Evolutionary conservation across 2,113 vertebrate species (phyloP).

Genomic region (Pollimyrus isidori): DNA sequence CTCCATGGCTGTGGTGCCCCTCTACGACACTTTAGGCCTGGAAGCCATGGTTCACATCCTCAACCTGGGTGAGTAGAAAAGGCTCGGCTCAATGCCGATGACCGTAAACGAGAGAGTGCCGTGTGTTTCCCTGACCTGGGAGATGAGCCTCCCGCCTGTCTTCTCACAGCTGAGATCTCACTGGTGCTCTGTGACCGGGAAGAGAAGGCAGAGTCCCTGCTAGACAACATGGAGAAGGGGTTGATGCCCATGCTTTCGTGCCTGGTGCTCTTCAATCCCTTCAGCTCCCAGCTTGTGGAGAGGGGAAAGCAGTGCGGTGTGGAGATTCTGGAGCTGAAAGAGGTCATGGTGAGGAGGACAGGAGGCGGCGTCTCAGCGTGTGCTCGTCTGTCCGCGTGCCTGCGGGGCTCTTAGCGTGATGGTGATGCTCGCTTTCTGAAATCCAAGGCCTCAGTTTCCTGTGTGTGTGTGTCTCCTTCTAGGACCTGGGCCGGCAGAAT

Average conservation of each 20-base stretch:
- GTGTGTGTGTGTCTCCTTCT: constrained; percentile 31
- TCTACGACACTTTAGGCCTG: constrained; percentile 63
- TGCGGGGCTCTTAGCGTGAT: background rate
- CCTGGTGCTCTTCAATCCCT: constrained; percentile 58
- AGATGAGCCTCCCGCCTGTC: background rate
- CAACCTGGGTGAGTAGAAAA: constrained; percentile 52
- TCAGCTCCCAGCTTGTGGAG: constrained; percentile 49
- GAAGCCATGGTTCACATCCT: constrained; percentile 68
- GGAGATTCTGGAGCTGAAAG: constrained; percentile 56
- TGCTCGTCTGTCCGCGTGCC: background rate
- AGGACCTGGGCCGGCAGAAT: constrained; percentile 62
- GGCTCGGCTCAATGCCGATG: background rate
- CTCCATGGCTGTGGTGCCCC: constrained; percentile 66
- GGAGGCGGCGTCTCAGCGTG: background rate
- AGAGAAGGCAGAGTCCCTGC: constrained; percentile 55
- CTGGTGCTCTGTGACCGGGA: constrained; percentile 64
- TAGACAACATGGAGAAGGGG: constrained; percentile 60
- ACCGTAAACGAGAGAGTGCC: background rate
- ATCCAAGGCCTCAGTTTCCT: constrained; percentile 1
- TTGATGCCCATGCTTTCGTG: constrained; percentile 53
- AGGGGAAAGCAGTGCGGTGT: constrained; percentile 54
- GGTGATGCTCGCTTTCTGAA: background rate
- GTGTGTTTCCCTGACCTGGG: background rate
- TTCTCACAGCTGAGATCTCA: constrained; percentile 56
- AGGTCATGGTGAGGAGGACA: constrained; percentile 56